phyloP scores from a whole-genome alignment of 2,113 vertebrate species.

The Anarrhichthys ocellatus region DNA sequence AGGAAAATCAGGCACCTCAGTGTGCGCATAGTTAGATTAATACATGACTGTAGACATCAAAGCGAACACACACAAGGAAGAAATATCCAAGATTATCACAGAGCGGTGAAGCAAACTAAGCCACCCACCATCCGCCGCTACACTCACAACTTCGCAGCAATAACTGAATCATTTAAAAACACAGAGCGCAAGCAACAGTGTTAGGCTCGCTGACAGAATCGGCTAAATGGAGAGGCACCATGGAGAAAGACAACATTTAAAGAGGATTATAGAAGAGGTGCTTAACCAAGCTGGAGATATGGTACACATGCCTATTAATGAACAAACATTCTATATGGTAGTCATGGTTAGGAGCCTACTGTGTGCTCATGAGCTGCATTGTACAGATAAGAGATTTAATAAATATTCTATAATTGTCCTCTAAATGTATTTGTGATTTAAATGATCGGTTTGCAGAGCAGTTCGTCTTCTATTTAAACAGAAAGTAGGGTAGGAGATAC shows the following conservation, averaged over 20 bases:
- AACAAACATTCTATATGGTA: constrained; percentile 47
- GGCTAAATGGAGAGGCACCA: constrained; percentile 52
- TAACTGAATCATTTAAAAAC: constrained; percentile 65
- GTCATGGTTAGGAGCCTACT: constrained; percentile 41
- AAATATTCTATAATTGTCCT: constrained; percentile 50
- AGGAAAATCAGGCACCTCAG: constrained; percentile 23
- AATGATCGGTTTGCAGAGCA: constrained; percentile 41
- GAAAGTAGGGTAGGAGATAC: constrained; percentile 22
- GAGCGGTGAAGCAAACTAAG: constrained; percentile 44
- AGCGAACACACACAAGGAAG: constrained; percentile 53
- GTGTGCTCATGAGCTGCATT: constrained; percentile 52
- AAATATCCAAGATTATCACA: constrained; percentile 49
- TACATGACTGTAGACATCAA: constrained; percentile 59
- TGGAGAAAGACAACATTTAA: constrained; percentile 66
- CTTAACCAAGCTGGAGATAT: constrained; percentile 53
- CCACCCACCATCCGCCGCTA: constrained; percentile 55
- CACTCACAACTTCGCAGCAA: constrained; percentile 54
- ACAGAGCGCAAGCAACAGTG: constrained; percentile 37
- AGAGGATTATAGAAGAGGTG: constrained; percentile 71
- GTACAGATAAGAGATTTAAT: constrained; percentile 55
- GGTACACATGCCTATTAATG: constrained; percentile 55
- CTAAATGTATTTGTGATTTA: constrained; percentile 49
- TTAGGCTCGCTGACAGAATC: constrained; percentile 46
- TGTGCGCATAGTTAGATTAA: constrained; percentile 49
- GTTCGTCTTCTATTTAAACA: constrained; percentile 28